These are phyloP conservation scores for Oreotrochilus melanogaster DNA, from an alignment of 2,113 vertebrate species.

Conservation along the genomic window DNA sequence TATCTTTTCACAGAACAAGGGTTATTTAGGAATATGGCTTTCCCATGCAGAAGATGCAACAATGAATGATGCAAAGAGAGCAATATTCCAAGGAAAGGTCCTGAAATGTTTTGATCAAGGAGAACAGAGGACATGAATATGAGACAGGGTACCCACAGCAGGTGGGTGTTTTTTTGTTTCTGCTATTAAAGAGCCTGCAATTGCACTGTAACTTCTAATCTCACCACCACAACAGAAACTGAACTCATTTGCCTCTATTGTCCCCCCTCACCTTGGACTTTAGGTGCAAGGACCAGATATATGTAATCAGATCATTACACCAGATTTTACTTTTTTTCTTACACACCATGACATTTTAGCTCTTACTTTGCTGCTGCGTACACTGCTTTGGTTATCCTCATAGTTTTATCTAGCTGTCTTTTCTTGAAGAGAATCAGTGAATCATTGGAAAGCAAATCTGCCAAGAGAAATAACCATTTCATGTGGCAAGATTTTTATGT, in stretches of 20 bases:
- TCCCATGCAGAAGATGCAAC: neutral
- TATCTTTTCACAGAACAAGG: neutral
- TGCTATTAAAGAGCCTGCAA: neutral
- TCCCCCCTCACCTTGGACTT: neutral
- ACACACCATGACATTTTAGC: neutral
- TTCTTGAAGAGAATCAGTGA: conserved; percentile 7
- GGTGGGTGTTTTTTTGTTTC: neutral
- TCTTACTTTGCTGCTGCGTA: neutral
- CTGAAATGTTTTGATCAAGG: neutral
- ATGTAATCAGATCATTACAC: neutral
- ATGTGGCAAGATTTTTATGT: neutral
- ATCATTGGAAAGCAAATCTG: conserved; percentile 24
- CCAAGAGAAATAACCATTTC: conserved; percentile 26
- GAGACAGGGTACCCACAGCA: neutral
- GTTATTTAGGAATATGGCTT: neutral
- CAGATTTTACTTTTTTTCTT: neutral
- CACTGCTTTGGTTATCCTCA: neutral
- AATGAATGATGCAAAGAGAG: neutral
- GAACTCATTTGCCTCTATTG: neutral
- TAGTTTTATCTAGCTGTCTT: neutral
- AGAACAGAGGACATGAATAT: neutral
- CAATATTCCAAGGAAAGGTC: neutral
- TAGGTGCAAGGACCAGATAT: neutral
- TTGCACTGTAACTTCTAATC: neutral
- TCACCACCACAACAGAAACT: neutral